These are phyloP conservation scores for Netelia virgata DNA, from an alignment of 2,888 invertebrate genomes.

Conservation along the genomic window DNA sequence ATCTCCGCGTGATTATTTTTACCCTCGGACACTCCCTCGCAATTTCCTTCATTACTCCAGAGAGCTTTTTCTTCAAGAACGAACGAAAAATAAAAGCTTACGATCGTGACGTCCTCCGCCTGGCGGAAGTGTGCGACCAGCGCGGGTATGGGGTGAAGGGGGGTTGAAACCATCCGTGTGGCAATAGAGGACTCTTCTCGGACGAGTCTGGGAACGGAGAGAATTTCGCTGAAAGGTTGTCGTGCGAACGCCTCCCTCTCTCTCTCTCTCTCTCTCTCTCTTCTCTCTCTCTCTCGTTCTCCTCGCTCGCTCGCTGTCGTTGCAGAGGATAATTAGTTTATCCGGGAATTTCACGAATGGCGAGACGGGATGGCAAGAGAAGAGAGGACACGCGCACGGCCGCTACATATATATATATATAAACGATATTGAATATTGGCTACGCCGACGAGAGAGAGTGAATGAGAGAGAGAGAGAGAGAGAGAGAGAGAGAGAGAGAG, in stretches of 20 bases:
- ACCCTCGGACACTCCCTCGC: conserved; percentile 59
- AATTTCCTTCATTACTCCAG: conserved; percentile 65
- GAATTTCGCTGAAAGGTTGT: conserved; percentile 74
- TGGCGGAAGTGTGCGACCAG: conserved; percentile 17
- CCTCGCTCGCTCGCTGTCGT: conserved; percentile 39
- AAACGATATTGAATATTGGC: conserved; percentile 68
- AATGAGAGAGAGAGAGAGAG: no score
- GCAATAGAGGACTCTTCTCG: conserved; percentile 56
- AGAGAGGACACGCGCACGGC: conserved; percentile 16
- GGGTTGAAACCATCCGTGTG: neutral
- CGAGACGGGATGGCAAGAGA: conserved; percentile 30
- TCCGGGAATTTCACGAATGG: conserved; percentile 76
- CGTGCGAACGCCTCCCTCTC: conserved; percentile 64
- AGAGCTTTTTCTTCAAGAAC: conserved; percentile 54
- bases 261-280: conserved; percentile 7
- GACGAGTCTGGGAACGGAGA: conserved; percentile 72
- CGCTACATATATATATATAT: conserved; percentile 6
- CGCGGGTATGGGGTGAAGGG: neutral
- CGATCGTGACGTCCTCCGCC: conserved; percentile 20
- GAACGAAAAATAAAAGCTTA: conserved; percentile 34
- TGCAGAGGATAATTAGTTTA: conserved; percentile 70
- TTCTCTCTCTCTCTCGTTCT: neutral
- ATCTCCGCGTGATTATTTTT: conserved; percentile 51
- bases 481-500: conserved; percentile 1
- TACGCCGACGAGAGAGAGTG: conserved; percentile 43